phyloP scores from a whole-genome alignment of 2,888 invertebrate genomes.

The Caradrina clavipalpis region DNA sequence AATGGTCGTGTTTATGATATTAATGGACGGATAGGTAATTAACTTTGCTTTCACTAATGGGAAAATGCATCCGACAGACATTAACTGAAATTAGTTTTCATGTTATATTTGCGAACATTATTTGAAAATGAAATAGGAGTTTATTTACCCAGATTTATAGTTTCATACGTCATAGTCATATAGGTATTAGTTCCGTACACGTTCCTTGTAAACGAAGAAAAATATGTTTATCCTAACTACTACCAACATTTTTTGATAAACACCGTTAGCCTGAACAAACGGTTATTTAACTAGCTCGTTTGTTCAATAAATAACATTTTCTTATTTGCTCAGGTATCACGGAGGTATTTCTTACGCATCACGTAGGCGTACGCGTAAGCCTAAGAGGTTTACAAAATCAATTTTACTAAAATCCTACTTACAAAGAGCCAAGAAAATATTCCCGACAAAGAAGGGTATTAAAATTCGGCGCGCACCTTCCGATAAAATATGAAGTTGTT shows the following conservation, averaged over 20 bases:
- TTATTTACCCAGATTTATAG: neutral
- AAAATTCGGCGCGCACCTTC: constrained; percentile 45
- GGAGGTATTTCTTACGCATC: neutral
- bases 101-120: neutral
- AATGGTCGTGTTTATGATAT: constrained; percentile 1
- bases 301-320: constrained; percentile 18
- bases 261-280: neutral
- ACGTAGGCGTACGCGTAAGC: constrained; percentile 6
- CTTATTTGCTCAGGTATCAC: neutral
- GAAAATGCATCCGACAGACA: neutral
- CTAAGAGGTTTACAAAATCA: constrained; percentile 39
- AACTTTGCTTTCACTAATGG: constrained; percentile 6
- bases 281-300: constrained; percentile 4
- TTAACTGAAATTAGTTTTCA: constrained; percentile 6
- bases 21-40: constrained; percentile 1
- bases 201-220: neutral
- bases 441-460: constrained; percentile 39
- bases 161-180: neutral
- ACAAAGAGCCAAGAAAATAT: constrained; percentile 33
- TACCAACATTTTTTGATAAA: constrained; percentile 5
- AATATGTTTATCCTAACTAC: constrained; percentile 6
- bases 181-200: neutral
- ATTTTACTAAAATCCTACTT: constrained; percentile 42
- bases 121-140: neutral
- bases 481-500: constrained; percentile 44